phyloP scores from a whole-genome alignment of 1,140 invertebrate genomes.

The Grapholita molesta region DNA sequence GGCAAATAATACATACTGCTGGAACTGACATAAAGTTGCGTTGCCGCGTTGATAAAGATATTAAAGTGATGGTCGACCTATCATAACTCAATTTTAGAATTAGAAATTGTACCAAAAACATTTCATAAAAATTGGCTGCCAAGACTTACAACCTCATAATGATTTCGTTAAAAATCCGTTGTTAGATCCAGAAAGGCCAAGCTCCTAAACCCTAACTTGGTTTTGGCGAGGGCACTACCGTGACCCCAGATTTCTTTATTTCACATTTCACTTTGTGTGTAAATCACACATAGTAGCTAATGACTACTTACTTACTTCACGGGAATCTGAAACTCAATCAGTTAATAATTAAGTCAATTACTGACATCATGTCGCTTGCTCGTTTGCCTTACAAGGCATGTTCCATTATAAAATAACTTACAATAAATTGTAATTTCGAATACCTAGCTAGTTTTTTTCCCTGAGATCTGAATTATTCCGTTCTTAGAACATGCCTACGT shows the following conservation, averaged over 20 bases:
- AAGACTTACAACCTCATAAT: too few relatives aligned
- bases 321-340: neutral
- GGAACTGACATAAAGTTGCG: neutral
- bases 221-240: too few relatives aligned
- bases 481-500: constrained; percentile 42
- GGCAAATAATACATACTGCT: neutral
- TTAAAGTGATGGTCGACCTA: too few relatives aligned
- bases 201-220: too few relatives aligned
- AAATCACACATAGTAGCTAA: neutral
- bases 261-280: too few relatives aligned
- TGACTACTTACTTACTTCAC: neutral
- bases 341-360: neutral
- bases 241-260: too few relatives aligned
- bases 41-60: too few relatives aligned
- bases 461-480: constrained; percentile 28
- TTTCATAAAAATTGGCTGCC: too few relatives aligned
- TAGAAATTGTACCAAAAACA: too few relatives aligned
- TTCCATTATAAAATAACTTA: neutral
- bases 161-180: too few relatives aligned
- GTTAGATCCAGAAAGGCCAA: too few relatives aligned
- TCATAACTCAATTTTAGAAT: too few relatives aligned
- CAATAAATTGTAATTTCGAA: constrained; percentile 1
- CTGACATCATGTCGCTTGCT: neutral
- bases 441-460: constrained; percentile 7
- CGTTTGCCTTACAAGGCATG: neutral